phyloP scores from a whole-genome alignment of 92 coral and sea anemone species.

The Meandrina meandrites region DNA sequence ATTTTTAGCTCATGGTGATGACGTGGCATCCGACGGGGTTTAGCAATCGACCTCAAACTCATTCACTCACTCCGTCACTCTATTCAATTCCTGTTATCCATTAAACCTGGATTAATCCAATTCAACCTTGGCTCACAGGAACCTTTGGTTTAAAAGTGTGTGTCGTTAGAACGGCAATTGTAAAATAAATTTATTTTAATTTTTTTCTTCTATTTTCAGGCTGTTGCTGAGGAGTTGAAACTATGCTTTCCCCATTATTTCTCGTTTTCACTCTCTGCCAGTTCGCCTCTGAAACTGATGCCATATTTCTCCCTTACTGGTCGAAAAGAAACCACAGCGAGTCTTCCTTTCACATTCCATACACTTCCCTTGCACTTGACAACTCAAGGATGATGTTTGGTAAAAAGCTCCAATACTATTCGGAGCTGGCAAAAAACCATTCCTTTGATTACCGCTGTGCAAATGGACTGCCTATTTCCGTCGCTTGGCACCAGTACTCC shows the following conservation, averaged over 20 bases:
- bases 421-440: constrained; percentile 34
- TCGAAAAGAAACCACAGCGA: constrained; percentile 66
- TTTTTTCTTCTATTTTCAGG: neutral
- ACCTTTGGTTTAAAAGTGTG: too few relatives aligned
- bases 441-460: constrained; percentile 78
- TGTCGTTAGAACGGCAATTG: too few relatives aligned
- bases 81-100: too few relatives aligned
- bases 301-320: constrained; percentile 79
- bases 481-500: constrained; percentile 84
- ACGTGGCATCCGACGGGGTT: too few relatives aligned
- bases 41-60: too few relatives aligned
- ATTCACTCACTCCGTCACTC: too few relatives aligned
- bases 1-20: too few relatives aligned
- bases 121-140: too few relatives aligned
- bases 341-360: constrained; percentile 66
- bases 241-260: neutral
- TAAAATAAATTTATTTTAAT: neutral
- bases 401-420: constrained; percentile 26
- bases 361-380: constrained; percentile 44
- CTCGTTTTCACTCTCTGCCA: neutral
- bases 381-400: neutral
- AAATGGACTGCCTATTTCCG: constrained; percentile 72
- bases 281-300: constrained; percentile 32
- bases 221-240: neutral
- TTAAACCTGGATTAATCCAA: too few relatives aligned